These are phyloP conservation scores for honey bee (Apis mellifera) DNA, from an alignment of 1,140 invertebrate genomes.

Conservation along the genomic window Amel_HAv3.1 CM009937.2:3161001-3161500, in stretches of 20 bases:
- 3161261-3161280: conserved; percentile 27
- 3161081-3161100: conserved; percentile 58
- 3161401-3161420: neutral
- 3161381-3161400: conserved; percentile 4
- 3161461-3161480: conserved; percentile 12
- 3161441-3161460: neutral
- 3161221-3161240: conserved; percentile 32
- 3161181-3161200: conserved; percentile 17
- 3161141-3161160: conserved; percentile 48
- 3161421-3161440: neutral
- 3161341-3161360: conserved; percentile 27
- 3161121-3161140: conserved; percentile 46
- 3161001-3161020: conserved; percentile 50
- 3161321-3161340: conserved; percentile 51
- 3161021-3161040: conserved; percentile 32
- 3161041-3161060: conserved; percentile 51
- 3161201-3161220: conserved; percentile 9
- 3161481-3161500: conserved; percentile 12
- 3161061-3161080: conserved; percentile 50
- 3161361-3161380: conserved; percentile 47
- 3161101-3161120: conserved; percentile 58
- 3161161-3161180: neutral
- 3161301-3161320: conserved; percentile 56
- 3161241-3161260: conserved; percentile 27
- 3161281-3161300: conserved; percentile 59